phyloP scores from a whole-genome alignment of 2,888 invertebrate genomes.

The Lapara coniferarum region DNA sequence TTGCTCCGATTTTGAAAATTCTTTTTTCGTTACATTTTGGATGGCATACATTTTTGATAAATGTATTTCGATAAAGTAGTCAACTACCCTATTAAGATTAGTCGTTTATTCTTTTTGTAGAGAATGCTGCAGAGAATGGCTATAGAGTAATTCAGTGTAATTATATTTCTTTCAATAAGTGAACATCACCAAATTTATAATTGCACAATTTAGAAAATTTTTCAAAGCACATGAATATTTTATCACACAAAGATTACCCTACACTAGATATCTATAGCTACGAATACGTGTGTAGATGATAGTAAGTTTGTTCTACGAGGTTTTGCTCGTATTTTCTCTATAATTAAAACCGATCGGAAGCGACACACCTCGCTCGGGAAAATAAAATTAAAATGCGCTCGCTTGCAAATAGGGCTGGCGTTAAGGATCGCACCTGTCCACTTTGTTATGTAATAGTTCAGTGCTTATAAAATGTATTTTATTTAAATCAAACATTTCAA shows the following conservation, averaged over 20 bases:
- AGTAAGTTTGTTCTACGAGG: conserved; percentile 26
- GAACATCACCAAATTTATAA: too few relatives aligned
- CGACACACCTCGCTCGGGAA: conserved; percentile 47
- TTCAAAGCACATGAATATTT: not conserved
- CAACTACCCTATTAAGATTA: too few relatives aligned
- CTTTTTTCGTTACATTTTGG: too few relatives aligned
- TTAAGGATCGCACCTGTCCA: conserved; percentile 7
- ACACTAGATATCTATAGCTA: not conserved
- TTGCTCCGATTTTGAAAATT: too few relatives aligned
- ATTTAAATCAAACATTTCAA: not conserved
- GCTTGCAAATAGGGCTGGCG: conserved; percentile 22
- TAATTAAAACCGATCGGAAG: conserved; percentile 61
- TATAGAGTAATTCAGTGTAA: too few relatives aligned
- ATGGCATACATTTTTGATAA: too few relatives aligned
- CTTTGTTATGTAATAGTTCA: not conserved
- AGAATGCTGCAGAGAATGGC: too few relatives aligned
- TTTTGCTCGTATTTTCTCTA: conserved; percentile 43
- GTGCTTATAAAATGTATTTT: not conserved
- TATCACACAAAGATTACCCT: not conserved
- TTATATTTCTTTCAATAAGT: too few relatives aligned
- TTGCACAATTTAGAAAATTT: too few relatives aligned
- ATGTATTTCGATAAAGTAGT: too few relatives aligned
- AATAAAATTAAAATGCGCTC: conserved; percentile 70
- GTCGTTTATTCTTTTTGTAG: too few relatives aligned
- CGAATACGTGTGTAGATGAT: not conserved